Conservation (phyloP, 2,888 invertebrate species). For the Gordius sp. region DNA sequence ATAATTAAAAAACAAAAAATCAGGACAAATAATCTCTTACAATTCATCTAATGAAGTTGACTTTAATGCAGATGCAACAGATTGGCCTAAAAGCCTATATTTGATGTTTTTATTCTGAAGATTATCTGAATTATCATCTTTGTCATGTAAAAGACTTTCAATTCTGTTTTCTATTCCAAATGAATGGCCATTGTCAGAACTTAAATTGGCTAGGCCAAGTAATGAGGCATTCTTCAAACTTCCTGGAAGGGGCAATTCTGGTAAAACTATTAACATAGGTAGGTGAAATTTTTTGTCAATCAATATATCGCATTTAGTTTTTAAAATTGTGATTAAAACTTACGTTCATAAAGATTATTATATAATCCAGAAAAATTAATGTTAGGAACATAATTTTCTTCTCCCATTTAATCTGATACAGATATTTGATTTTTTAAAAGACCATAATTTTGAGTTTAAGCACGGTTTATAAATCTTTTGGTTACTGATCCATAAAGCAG, state of each 20-base stretch:
- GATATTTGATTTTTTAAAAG: too few relatives aligned
- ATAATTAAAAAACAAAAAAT: too few relatives aligned
- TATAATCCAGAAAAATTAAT: conserved; percentile 9
- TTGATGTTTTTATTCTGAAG: neutral
- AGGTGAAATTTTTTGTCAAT: neutral
- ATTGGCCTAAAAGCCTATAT: neutral
- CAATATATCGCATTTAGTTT: neutral
- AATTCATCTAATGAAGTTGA: conserved; percentile 16
- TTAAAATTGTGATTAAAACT: neutral
- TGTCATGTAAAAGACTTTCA: neutral
- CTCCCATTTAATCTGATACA: too few relatives aligned
- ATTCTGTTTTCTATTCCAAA: neutral
- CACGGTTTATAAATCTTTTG: too few relatives aligned
- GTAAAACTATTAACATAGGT: conserved; percentile 1
- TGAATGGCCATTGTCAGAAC: neutral
- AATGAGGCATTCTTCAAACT: conserved; percentile 1
- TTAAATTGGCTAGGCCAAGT: neutral
- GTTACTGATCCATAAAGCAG: too few relatives aligned
- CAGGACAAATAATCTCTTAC: too few relatives aligned
- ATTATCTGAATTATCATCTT: conserved; percentile 7
- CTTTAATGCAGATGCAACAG: conserved; percentile 5
- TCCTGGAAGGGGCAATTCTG: conserved; percentile 7
- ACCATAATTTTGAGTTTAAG: too few relatives aligned
- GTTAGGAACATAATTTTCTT: conserved; percentile 14
- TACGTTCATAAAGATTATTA: conserved; percentile 12